Base-by-base conservation (phyloP, 2,888 invertebrate species). In the Galeopsomyia nigrocyanea region DNA sequence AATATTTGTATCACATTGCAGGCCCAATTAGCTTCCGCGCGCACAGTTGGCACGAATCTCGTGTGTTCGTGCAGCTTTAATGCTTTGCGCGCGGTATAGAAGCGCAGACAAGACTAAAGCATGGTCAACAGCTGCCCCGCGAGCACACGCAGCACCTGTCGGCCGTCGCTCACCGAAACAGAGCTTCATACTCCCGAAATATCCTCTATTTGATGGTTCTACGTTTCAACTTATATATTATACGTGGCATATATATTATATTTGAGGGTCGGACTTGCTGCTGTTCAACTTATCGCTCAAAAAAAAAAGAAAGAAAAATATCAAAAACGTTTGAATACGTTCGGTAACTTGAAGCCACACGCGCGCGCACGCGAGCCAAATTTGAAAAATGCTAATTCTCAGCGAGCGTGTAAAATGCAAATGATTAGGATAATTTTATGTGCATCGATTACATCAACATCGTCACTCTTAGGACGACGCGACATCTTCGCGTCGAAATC, bases 51-150 rank as follows among this genome's bases (percentile, higher is more conserved):
- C 62, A 62, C 19, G 56, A 31, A 50, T 14, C 19, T 16, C 17
- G n/a, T 21, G 9, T 16, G 49, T 5, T 14, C 10, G 10, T 17
- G 17, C 51, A 51, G 17, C 46, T 73, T 62, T 64, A 55, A 55
- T 71, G 21, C 26, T 26, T 39, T 39, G 26, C 51, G 47, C 56
- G 56, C 50, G 50, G 39, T 7, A 19, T n/a, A 10, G 21, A n/a
- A n/a, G n/a, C n/a, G 16, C 53, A 79, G 80, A 80, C 77, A 78
- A 75, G 79, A 82, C n/a, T n/a, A 80, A 82, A 80, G 79, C 80
- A 78, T 79, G 77, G 80, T 79, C 76, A 80, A 80, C 83, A 82
- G 83, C 83, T 82, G 83, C 79, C 76, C 65, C 26, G 68, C 6
- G 55, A 70, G 53, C 66, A 64, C 31, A 62, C 57, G 68, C 72